A percentile compares a stretch with the other conserved stretches of the same genome.
phyloP scores from a whole-genome alignment of 1,140 invertebrate species.

The Bombyx mandarina region DNA sequence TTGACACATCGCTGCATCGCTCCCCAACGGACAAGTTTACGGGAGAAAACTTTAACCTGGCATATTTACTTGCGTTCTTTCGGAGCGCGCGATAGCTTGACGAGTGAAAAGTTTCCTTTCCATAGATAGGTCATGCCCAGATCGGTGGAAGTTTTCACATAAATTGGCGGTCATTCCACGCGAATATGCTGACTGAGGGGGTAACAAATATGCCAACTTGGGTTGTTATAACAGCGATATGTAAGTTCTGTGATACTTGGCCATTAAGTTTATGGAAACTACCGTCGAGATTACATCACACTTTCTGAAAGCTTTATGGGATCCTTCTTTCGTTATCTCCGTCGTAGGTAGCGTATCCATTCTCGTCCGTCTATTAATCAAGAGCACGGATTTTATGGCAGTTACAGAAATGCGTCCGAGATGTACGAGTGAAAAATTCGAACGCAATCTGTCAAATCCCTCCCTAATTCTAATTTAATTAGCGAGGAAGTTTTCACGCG shows the following conservation, averaged over 20 bases:
- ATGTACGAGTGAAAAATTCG: conserved; percentile 36
- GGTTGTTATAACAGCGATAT: conserved; percentile 69
- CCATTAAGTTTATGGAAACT: conserved; percentile 70
- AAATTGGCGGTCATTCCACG: conserved; percentile 70
- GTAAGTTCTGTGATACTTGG: conserved; percentile 69
- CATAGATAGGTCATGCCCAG: conserved; percentile 62
- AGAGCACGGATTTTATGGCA: conserved; percentile 37
- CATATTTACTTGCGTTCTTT: conserved; percentile 56
- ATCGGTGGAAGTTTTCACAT: conserved; percentile 66
- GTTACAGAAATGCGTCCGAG: conserved; percentile 33
- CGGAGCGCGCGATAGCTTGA: conserved; percentile 57
- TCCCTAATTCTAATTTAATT: conserved; percentile 67
- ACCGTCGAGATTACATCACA: conserved; percentile 64
- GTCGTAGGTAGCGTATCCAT: conserved; percentile 23
- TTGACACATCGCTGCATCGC: conserved; percentile 59
- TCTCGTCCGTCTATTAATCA: conserved; percentile 39
- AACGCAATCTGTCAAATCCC: conserved; percentile 57
- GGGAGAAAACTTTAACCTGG: conserved; percentile 62
- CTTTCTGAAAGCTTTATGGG: conserved; percentile 66
- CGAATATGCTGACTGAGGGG: conserved; percentile 68
- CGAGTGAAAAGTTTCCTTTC: conserved; percentile 62
- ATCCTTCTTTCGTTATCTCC: conserved; percentile 44
- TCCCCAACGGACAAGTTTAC: conserved; percentile 46
- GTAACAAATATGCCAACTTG: conserved; percentile 70
- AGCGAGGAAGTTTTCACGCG: conserved; percentile 55